Evolutionary conservation across 2,113 vertebrate species (phyloP).

Genomic region (Theristicus caerulescens): DNA sequence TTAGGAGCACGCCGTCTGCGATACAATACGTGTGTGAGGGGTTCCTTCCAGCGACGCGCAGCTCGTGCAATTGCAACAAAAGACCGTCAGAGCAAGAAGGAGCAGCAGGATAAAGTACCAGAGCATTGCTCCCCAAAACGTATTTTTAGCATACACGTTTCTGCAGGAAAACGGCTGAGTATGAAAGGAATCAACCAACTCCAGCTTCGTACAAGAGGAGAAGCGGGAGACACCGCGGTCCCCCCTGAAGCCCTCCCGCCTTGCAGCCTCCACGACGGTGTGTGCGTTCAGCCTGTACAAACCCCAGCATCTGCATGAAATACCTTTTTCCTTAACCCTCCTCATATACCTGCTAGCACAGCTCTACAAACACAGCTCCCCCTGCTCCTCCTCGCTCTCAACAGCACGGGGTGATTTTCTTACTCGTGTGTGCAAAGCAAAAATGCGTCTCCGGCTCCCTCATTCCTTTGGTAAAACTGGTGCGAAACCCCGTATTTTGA

Average conservation of each 20-base stretch:
- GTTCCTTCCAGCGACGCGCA: too few relatives aligned
- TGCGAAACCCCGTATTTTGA: not conserved
- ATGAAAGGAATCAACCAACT: not conserved
- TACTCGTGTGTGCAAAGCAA: not conserved
- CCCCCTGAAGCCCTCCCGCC: not conserved
- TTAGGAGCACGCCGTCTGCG: rapidly evolving
- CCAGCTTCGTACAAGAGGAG: not conserved
- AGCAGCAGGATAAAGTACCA: not conserved
- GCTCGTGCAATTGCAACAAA: not conserved
- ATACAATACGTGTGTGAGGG: rapidly evolving
- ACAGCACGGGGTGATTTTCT: not conserved
- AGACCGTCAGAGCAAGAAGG: not conserved
- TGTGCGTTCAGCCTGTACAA: rapidly evolving
- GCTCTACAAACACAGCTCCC: not conserved
- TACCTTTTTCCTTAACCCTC: not conserved
- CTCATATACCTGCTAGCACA: rapidly evolving
- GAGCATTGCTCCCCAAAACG: not conserved
- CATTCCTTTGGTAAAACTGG: not conserved
- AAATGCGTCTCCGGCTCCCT: rapidly evolving
- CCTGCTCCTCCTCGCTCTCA: not conserved
- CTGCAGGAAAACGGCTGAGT: not conserved
- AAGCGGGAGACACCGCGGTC: not conserved
- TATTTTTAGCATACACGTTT: rapidly evolving
- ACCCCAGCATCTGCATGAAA: rapidly evolving
- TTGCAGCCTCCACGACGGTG: rapidly evolving